Base-by-base conservation (phyloP, 2,797 vertebrate genomes). In the Philypnodon macrostomus region DNA sequence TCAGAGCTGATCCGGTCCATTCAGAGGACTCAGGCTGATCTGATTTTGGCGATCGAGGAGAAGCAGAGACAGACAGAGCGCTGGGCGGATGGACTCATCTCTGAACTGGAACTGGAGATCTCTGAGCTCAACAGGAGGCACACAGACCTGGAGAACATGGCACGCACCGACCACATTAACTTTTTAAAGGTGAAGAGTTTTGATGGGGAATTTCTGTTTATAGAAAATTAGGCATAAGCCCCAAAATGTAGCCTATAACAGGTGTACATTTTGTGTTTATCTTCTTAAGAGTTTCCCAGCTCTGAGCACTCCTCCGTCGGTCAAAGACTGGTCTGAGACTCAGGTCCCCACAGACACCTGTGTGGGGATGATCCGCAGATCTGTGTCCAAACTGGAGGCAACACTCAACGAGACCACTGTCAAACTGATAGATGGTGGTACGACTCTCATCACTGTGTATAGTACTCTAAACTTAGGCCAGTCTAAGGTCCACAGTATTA, bases 181-280 rank as follows among this genome's bases (percentile, higher is more conserved):
- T 90, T 92, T 64, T 59, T 92, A 18, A 88, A 90, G 84, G 90
- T 88, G 9, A 47, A n/a, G n/a, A n/a, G n/a, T n/a, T n/a, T n/a
- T n/a, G n/a, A n/a, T n/a, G n/a, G 17, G 31, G 5, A 0, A 11
- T 5, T 5, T 14, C 11, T 5, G 5, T 10, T 44, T 6, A 16
- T 32, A 3, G 11, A 1, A 1, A n/a, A 6, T 13, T 12, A 12
- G 13, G 31, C 12, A 16, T 7, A n/a, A n/a, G n/a, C n/a, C n/a
- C n/a, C n/a, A n/a, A n/a, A n/a, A n/a, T n/a, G n/a, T n/a, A n/a
- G n/a, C n/a, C n/a, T n/a, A n/a, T n/a, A n/a, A n/a, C n/a, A n/a
- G n/a, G n/a, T n/a, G n/a, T n/a, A n/a, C n/a, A n/a, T n/a, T n/a
- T n/a, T n/a, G n/a, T n/a, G n/a, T n/a, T n/a, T n/a, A n/a, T 24